Evolutionary conservation across 1,140 invertebrate genomes (phyloP).

Genomic region (Orius laevigatus): DNA sequence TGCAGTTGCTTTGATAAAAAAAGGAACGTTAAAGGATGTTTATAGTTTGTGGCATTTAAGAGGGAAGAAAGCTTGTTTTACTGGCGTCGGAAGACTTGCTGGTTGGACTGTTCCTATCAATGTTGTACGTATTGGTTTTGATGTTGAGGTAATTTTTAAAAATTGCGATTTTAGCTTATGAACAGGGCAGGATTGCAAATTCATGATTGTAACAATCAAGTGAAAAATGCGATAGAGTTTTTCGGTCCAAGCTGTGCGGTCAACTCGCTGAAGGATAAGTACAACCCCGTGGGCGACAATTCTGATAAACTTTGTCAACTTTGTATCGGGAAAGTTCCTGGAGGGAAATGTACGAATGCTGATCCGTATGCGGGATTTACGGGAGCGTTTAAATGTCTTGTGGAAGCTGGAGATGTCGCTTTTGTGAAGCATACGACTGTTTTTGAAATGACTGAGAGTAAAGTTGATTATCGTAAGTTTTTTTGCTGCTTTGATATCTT

Average conservation of each 20-base stretch:
- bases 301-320: constrained; percentile 65
- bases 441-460: constrained; percentile 42
- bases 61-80: constrained; percentile 71
- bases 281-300: constrained; percentile 85
- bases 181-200: constrained; percentile 60
- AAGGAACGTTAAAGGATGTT: constrained; percentile 42
- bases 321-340: constrained; percentile 61
- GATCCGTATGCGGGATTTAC: constrained; percentile 84
- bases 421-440: constrained; percentile 83
- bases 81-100: constrained; percentile 75
- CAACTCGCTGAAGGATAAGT: constrained; percentile 77
- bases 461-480: constrained; percentile 37
- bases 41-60: constrained; percentile 46
- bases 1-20: constrained; percentile 72
- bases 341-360: constrained; percentile 60
- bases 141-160: constrained; percentile 4
- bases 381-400: constrained; percentile 74
- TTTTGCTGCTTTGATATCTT: neutral
- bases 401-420: constrained; percentile 77
- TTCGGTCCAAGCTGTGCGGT: constrained; percentile 87
- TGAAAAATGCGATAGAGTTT: constrained; percentile 77
- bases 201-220: constrained; percentile 89
- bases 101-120: constrained; percentile 87
- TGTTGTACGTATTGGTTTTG: constrained; percentile 35
- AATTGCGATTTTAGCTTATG: constrained; percentile 47